Evolutionary conservation across 2,888 invertebrate genomes (phyloP), one percentile per base, ranked within the genome.

Genomic region (Chaetogeoica ovagalla): DNA sequence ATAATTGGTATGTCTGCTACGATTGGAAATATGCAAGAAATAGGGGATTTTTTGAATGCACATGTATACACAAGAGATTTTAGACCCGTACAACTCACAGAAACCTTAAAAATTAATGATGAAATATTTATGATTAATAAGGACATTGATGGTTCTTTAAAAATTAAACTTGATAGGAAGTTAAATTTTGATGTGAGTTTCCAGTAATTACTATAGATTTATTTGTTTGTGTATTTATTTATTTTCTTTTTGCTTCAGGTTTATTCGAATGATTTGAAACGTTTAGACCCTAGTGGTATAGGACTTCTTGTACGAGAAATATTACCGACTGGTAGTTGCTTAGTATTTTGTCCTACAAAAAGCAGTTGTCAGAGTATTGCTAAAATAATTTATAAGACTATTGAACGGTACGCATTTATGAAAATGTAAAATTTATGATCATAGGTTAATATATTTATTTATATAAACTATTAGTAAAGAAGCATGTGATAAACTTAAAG

Each of bases 1-100:
- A 92, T 98, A 81, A 90, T 98, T 23, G 97, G 96, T 37, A 98
- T 98, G 97, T 97, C 96, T 86, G 98, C 98, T 0, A 98, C 98
- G 0, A 93, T 98, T 84, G 96, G 95, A 81, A 98, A 98, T 87
- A 88, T 97, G 76, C 86, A 89, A 0, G 95, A 97, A 85, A 85
- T 99, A 65, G 91, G 93, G 0, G 85, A 86, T 76, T 98, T 97
- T 87, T 88, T 99, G 2, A 89, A 91, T 76, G 93, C 97, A 0
- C 92, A 94, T 73, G 88, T 94, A 19, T 98, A 93, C 86, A 90
- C 91, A 19, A 91, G 92, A 81, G 90, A 96, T 85, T 98, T 98
- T 87, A 89, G 98, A 63, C 98, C 98, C 0, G 93, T 97, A 2
- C 91, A 93, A 85, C 87, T 97, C 68, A 90, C 90, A 37, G 97